Percentiles rank a stretch among this genome's conserved stretches.
phyloP scores from a whole-genome alignment of 2,888 invertebrate species.

The Xestia c-nigrum region DNA sequence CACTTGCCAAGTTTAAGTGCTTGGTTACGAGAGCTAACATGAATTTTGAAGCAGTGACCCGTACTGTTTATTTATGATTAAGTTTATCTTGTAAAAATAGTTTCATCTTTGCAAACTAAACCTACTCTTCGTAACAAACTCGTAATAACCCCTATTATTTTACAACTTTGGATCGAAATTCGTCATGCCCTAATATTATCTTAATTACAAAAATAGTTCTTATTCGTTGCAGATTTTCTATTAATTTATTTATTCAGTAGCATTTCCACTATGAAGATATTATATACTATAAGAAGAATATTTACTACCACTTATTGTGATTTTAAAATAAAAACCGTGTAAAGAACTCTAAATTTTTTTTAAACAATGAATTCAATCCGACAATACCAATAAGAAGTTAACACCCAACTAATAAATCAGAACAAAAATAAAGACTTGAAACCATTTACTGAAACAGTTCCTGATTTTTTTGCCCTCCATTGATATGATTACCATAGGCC shows the following conservation, averaged over 20 bases:
- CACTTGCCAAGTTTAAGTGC: slow-evolving; percentile 32
- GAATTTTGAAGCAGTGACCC: slow-evolving; percentile 34
- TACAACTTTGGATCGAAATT: neutral
- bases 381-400: neutral
- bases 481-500: slow-evolving; percentile 56
- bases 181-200: neutral
- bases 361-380: neutral
- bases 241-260: too few relatives aligned
- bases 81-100: slow-evolving; percentile 1
- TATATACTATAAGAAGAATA: too few relatives aligned
- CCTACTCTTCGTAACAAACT: neutral
- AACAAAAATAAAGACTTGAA: slow-evolving; percentile 20
- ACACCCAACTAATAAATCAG: slow-evolving; percentile 30
- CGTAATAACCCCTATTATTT: neutral
- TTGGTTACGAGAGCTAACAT: slow-evolving; percentile 16
- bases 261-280: too few relatives aligned
- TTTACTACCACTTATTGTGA: neutral
- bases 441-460: slow-evolving; percentile 40
- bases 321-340: slow-evolving; percentile 4
- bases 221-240: neutral
- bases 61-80: slow-evolving; percentile 25
- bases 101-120: neutral
- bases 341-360: neutral
- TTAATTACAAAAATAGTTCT: neutral
- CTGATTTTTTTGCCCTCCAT: slow-evolving; percentile 52